A percentile compares a stretch with the other conserved stretches of the same genome.
phyloP scores from a whole-genome alignment of 35 echinoderm and acorn worm species.

The Lytechinus variegatus region DNA sequence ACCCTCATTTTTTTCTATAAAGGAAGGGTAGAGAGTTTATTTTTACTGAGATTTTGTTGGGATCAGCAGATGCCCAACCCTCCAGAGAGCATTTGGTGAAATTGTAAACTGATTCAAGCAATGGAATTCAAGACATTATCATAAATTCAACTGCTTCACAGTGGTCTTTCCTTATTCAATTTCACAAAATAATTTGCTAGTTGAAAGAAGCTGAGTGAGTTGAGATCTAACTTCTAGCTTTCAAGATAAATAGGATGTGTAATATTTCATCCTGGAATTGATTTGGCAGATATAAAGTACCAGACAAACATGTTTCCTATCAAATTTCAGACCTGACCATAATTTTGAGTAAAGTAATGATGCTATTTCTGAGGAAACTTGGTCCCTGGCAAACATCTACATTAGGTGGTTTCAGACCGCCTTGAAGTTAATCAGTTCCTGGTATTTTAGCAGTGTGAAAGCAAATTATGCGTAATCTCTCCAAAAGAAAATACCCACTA shows the following conservation, averaged over 20 bases:
- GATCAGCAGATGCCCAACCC: background rate
- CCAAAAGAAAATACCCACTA: no score
- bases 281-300: conserved; percentile 5
- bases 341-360: background rate
- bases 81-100: background rate
- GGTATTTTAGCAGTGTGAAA: no score
- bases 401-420: no score
- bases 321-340: background rate
- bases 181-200: background rate
- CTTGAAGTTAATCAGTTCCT: no score
- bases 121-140: conserved; percentile 10
- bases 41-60: conserved; percentile 19
- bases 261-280: conserved; percentile 5
- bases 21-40: background rate
- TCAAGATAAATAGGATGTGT: conserved; percentile 4
- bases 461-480: no score
- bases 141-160: background rate
- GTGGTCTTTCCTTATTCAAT: background rate
- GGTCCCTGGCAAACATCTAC: background rate
- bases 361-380: background rate
- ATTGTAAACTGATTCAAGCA: conserved; percentile 26
- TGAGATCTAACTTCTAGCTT: background rate
- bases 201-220: background rate
- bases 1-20: background rate
- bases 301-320: background rate